phyloP scores from a whole-genome alignment of 2,888 invertebrate genomes.

The Melinopterus prodromus region DNA sequence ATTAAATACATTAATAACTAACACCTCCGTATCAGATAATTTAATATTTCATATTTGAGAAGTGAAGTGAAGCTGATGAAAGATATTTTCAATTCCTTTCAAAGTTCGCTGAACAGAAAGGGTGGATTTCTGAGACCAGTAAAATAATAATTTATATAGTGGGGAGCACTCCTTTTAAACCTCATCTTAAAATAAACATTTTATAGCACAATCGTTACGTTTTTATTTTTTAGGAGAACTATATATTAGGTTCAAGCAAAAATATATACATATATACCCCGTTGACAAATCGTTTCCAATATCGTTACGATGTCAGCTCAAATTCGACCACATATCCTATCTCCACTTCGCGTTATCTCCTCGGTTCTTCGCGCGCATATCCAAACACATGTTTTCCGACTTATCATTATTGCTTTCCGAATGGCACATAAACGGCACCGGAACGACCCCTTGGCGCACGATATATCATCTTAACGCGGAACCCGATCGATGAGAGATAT shows the following conservation, averaged over 20 bases:
- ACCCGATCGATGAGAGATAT: background rate
- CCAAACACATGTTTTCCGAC: slow-evolving; percentile 4
- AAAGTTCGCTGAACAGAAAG: too few relatives aligned
- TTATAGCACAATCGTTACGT: too few relatives aligned
- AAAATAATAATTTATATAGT: too few relatives aligned
- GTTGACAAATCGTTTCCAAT: background rate
- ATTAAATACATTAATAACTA: too few relatives aligned
- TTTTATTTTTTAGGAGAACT: background rate
- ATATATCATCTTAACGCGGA: background rate
- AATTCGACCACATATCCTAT: background rate
- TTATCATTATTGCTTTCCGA: slow-evolving; percentile 4
- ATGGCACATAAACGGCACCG: slow-evolving; percentile 4
- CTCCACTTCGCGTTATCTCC: background rate
- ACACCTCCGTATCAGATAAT: too few relatives aligned
- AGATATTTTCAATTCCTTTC: too few relatives aligned
- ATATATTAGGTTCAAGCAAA: background rate
- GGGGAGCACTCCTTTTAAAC: too few relatives aligned
- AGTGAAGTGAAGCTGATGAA: too few relatives aligned
- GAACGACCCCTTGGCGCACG: background rate
- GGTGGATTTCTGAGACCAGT: too few relatives aligned
- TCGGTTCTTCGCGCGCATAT: background rate
- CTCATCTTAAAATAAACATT: too few relatives aligned
- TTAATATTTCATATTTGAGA: too few relatives aligned
- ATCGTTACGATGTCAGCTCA: background rate
- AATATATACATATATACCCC: background rate